These are phyloP conservation scores for Ormyrus pomaceus DNA, from an alignment of 2,888 invertebrate species.

Conservation along the genomic window DNA sequence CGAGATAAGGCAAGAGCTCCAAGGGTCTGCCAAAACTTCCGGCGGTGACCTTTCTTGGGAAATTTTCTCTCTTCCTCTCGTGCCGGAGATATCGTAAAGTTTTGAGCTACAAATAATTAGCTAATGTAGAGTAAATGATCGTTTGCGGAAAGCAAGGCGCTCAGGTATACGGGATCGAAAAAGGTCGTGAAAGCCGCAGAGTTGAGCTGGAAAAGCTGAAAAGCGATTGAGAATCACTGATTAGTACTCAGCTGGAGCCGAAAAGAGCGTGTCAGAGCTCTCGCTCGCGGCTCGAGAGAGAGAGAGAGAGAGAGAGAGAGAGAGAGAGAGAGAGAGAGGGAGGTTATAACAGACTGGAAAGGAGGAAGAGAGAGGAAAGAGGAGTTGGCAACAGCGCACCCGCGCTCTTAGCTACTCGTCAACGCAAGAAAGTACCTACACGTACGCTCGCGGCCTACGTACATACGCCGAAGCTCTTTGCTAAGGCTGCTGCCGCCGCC, in stretches of 20 bases:
- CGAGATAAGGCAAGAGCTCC: not conserved
- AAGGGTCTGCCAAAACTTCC: not conserved
- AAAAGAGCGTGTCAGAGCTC: conserved; percentile 48
- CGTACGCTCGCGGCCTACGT: not conserved
- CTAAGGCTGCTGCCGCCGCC: not conserved
- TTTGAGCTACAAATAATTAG: too few species aligned
- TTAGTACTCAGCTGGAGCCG: conserved; percentile 55
- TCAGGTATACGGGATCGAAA: conserved; percentile 14
- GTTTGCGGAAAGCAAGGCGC: too few species aligned
- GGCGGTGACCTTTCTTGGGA: too few species aligned
- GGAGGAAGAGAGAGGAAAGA: conserved; percentile 60
- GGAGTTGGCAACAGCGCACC: conserved; percentile 70
- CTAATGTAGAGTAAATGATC: too few species aligned
- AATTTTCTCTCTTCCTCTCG: too few species aligned
- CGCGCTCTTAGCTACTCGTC: conserved; percentile 16
- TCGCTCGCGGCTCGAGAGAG: conserved; percentile 22
- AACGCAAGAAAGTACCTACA: conserved; percentile 45
- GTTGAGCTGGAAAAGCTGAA: conserved; percentile 1
- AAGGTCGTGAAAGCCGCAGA: conserved; percentile 1
- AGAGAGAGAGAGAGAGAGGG: conserved; percentile 13
- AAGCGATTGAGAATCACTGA: conserved; percentile 55
- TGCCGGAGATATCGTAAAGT: too few species aligned
- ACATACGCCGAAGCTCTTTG: not conserved
- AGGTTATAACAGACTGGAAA: conserved; percentile 52
- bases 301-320: conserved; percentile 16